Percentiles rank a stretch among this genome's conserved stretches.
phyloP scores from a whole-genome alignment of 2,113 vertebrate species.

The Gavialis gangeticus region DNA sequence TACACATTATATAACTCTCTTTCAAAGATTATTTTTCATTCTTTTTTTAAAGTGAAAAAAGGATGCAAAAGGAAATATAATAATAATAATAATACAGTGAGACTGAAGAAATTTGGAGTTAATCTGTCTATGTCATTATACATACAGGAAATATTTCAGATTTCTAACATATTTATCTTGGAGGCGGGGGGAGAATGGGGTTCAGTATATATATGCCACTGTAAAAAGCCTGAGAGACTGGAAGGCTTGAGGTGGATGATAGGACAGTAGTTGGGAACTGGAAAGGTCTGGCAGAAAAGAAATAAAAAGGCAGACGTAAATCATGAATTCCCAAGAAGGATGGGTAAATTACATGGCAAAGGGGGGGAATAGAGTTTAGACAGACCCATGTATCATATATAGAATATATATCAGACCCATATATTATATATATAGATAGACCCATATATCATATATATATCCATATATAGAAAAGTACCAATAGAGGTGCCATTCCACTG shows the following conservation, averaged over 20 bases:
- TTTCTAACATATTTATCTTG: constrained; percentile 42
- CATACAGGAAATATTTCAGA: constrained; percentile 15
- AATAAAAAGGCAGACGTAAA: constrained; percentile 72
- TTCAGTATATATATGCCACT: constrained; percentile 2
- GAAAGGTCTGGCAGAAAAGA: constrained; percentile 68
- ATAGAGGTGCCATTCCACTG: background rate
- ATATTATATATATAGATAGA: too few species aligned
- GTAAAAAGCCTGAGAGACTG: constrained; percentile 63
- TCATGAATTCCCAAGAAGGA: constrained; percentile 72
- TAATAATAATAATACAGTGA: background rate
- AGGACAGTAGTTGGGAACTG: constrained; percentile 76
- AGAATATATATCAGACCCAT: background rate
- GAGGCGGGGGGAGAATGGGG: background rate
- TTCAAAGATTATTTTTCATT: background rate
- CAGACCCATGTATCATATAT: too few species aligned
- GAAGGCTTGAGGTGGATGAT: constrained; percentile 67
- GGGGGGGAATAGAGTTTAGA: background rate
- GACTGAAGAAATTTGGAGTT: constrained; percentile 12
- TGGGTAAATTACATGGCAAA: constrained; percentile 56
- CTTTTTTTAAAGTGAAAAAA: constrained; percentile 9
- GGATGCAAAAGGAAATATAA: background rate
- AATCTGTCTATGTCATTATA: background rate
- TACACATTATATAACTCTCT: constrained; percentile 56
- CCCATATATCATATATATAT: background rate
- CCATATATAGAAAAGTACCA: background rate